Conservation (phyloP, 2,113 vertebrate genomes). For the Myotis davidii region DNA sequence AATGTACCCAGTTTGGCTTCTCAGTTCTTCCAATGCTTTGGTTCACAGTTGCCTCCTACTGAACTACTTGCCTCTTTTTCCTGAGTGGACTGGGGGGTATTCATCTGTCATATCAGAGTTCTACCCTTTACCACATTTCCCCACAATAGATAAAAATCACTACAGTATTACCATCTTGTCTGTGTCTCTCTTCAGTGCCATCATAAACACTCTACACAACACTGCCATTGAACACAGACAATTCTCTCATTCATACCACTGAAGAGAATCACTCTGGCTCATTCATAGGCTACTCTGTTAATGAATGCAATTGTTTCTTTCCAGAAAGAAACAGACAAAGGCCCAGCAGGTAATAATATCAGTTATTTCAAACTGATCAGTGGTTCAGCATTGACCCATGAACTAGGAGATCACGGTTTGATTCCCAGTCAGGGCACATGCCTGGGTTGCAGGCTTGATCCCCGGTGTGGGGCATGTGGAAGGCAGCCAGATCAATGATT, state of each 20-base stretch:
- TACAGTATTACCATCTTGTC: conserved; percentile 27
- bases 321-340: neutral
- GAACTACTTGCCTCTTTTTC: conserved; percentile 7
- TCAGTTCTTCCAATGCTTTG: neutral
- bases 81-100: neutral
- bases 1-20: neutral
- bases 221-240: conserved; percentile 48
- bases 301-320: conserved; percentile 60
- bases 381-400: too few species aligned
- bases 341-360: too few species aligned
- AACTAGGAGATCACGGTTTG: too few species aligned
- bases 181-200: conserved; percentile 38
- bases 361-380: too few species aligned
- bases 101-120: conserved; percentile 39
- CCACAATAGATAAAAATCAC: conserved; percentile 41
- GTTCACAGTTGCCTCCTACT: neutral
- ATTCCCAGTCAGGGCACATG: too few species aligned
- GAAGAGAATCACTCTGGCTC: conserved; percentile 54
- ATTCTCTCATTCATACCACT: conserved; percentile 64
- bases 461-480: too few species aligned
- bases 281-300: conserved; percentile 53
- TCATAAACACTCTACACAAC: conserved; percentile 45
- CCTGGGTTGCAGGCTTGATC: too few species aligned
- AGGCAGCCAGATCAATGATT: too few species aligned
- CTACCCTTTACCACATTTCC: conserved; percentile 24